phyloP scores from a whole-genome alignment of 1,140 invertebrate species.

The Solenopsis invicta region DNA sequence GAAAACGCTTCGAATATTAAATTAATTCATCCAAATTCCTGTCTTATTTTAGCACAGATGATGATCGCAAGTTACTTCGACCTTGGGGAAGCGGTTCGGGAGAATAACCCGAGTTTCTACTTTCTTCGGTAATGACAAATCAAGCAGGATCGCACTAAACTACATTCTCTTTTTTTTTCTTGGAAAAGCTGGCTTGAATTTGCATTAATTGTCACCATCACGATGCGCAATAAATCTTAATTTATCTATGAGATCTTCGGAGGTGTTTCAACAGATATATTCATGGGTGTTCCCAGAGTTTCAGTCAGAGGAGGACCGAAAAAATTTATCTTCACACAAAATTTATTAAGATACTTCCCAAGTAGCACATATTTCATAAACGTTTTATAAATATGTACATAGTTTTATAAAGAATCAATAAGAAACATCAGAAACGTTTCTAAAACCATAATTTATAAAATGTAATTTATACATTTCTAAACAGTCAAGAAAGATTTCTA shows the following conservation, averaged over 20 bases:
- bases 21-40: not conserved
- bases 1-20: not conserved
- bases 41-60: not conserved
- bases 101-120: slow-evolving; percentile 44
- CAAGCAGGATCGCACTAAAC: not conserved
- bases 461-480: no score
- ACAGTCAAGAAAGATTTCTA: no score
- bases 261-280: not conserved
- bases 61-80: not conserved
- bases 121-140: slow-evolving; percentile 43
- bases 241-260: not conserved
- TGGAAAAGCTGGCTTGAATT: not conserved
- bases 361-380: no score
- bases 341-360: no score
- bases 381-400: no score
- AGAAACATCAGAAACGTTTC: no score
- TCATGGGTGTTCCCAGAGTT: no score
- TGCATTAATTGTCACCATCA: not conserved
- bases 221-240: not conserved
- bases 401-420: no score
- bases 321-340: no score
- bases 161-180: not conserved
- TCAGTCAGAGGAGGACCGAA: no score
- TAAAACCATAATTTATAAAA: no score
- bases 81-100: not conserved